Evolutionary conservation across 2,797 vertebrate species (phyloP).

Genomic region (Diceros bicornis): DNA sequence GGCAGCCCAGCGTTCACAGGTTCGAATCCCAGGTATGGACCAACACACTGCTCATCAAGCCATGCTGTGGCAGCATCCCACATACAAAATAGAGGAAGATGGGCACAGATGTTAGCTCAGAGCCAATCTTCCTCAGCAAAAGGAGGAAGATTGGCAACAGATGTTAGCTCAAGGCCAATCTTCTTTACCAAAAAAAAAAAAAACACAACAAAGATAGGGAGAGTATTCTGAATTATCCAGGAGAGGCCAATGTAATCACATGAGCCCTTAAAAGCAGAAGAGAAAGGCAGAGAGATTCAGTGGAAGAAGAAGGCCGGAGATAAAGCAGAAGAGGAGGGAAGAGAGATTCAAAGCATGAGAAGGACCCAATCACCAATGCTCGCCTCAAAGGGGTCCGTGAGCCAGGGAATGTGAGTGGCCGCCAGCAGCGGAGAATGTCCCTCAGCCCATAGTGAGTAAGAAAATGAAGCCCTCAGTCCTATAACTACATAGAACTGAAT

Average conservation of each 20-base stretch:
- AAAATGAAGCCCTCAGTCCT: not conserved
- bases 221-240: not conserved
- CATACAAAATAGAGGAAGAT: not conserved
- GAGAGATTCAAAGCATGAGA: not conserved
- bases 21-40: no score
- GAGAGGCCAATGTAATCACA: no score
- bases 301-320: no score
- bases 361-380: rapidly evolving
- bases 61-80: no score
- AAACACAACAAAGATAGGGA: not conserved
- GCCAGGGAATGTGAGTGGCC: not conserved
- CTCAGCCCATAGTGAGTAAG: not conserved
- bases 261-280: not conserved
- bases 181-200: no score
- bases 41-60: no score
- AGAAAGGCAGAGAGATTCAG: not conserved
- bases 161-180: no score
- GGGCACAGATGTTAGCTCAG: no score
- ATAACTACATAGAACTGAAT: not conserved
- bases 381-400: not conserved
- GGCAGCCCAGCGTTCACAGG: no score
- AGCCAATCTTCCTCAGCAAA: no score
- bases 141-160: no score
- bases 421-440: not conserved
- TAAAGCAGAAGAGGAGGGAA: not conserved